phyloP scores from a whole-genome alignment of 2,888 invertebrate genomes.

The Syritta pipiens region DNA sequence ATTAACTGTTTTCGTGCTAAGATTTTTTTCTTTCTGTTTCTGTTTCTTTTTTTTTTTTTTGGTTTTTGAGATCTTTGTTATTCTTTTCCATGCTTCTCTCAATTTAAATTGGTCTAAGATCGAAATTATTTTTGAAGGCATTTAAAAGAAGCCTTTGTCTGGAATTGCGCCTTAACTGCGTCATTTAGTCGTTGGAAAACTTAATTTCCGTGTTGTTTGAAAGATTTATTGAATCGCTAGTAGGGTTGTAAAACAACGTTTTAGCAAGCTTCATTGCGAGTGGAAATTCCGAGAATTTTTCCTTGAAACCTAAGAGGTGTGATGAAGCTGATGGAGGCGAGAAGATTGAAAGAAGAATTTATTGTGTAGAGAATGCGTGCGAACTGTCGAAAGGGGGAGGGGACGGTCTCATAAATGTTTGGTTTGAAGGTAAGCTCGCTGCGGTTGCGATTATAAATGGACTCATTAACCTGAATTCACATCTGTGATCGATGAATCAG shows the following conservation, averaged over 20 bases:
- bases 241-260: constrained; percentile 14
- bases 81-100: constrained; percentile 26
- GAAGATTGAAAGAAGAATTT: no score
- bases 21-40: no score
- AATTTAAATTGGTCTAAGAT: constrained; percentile 32
- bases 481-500: constrained; percentile 33
- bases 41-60: no score
- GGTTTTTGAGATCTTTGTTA: no score
- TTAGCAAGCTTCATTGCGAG: not conserved
- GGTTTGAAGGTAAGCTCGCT: constrained; percentile 18
- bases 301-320: constrained; percentile 32
- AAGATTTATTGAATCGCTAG: constrained; percentile 25
- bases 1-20: constrained; percentile 56
- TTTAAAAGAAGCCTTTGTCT: no score
- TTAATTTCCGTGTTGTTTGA: constrained; percentile 18
- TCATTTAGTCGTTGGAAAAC: no score
- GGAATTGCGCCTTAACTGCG: no score
- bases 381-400: no score
- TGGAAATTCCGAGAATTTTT: constrained; percentile 51
- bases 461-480: constrained; percentile 44
- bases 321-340: not conserved
- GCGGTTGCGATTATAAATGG: constrained; percentile 12
- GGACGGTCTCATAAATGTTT: not conserved
- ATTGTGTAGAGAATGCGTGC: no score
- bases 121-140: constrained; percentile 1